Evolutionary conservation across 2,113 vertebrate genomes (phyloP).

Genomic region (Callipepla squamata): DNA sequence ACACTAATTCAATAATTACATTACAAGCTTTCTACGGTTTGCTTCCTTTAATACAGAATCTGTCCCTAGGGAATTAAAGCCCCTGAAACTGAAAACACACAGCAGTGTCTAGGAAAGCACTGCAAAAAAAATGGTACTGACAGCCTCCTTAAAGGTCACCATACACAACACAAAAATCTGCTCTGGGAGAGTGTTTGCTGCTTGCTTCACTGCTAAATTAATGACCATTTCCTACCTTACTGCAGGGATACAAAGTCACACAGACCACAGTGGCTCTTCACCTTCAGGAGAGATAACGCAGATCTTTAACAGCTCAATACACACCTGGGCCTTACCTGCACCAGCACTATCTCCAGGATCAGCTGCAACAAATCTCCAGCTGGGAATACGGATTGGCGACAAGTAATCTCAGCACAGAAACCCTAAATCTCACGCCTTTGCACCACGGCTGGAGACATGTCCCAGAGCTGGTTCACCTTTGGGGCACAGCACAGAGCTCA

Average conservation of each 20-base stretch:
- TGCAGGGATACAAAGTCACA: neutral
- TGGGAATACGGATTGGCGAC: neutral
- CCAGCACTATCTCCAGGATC: neutral
- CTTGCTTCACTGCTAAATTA: slow-evolving; percentile 8
- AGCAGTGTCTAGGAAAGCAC: neutral
- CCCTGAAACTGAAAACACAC: neutral
- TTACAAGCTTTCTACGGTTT: neutral
- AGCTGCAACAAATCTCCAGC: neutral
- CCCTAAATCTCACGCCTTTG: neutral
- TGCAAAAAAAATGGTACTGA: neutral
- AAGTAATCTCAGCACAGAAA: neutral
- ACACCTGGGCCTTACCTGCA: neutral
- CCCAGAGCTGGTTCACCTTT: neutral
- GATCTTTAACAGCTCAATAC: neutral
- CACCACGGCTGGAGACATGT: neutral
- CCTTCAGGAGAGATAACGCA: neutral
- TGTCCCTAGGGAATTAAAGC: neutral
- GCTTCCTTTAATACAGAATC: neutral
- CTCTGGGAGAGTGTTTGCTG: neutral
- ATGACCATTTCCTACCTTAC: neutral
- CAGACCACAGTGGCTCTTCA: neutral
- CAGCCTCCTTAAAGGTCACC: neutral
- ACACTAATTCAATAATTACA: neutral
- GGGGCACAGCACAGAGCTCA: neutral
- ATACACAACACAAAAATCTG: neutral